phyloP scores from a whole-genome alignment of 2,797 vertebrate genomes.

The Eulemur albifrons region DNA sequence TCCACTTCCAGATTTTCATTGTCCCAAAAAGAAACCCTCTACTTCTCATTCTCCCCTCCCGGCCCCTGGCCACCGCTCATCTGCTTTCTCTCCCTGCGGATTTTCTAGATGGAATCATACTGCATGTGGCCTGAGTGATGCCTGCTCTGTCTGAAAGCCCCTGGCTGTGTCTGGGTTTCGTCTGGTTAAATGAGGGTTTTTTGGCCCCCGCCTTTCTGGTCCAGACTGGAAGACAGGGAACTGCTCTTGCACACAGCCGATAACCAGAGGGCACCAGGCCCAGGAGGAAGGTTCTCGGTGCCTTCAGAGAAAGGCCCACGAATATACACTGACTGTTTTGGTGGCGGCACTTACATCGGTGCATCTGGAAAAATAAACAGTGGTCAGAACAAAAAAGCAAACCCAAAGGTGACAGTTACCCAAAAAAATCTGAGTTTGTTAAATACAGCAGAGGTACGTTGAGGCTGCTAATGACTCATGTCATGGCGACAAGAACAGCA shows the following conservation, averaged over 20 bases:
- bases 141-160: background rate
- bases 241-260: background rate
- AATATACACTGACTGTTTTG: background rate
- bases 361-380: background rate
- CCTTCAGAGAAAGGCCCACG: background rate
- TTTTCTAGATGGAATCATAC: background rate
- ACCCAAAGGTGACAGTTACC: background rate
- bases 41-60: too few relatives aligned
- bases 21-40: background rate
- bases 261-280: background rate
- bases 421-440: background rate
- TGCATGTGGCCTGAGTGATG: rapidly evolving
- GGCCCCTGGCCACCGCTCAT: background rate
- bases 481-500: background rate
- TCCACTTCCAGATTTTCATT: background rate
- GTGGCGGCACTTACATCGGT: too few relatives aligned
- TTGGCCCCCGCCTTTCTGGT: background rate
- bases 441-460: background rate
- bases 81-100: background rate
- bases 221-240: background rate
- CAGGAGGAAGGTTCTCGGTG: background rate
- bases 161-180: background rate
- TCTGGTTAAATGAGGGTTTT: background rate
- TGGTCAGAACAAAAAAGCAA: background rate
- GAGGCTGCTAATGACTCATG: background rate